Evolutionary conservation across 2,888 invertebrate genomes (phyloP).

Genomic region (Synergus gifuensis): DNA sequence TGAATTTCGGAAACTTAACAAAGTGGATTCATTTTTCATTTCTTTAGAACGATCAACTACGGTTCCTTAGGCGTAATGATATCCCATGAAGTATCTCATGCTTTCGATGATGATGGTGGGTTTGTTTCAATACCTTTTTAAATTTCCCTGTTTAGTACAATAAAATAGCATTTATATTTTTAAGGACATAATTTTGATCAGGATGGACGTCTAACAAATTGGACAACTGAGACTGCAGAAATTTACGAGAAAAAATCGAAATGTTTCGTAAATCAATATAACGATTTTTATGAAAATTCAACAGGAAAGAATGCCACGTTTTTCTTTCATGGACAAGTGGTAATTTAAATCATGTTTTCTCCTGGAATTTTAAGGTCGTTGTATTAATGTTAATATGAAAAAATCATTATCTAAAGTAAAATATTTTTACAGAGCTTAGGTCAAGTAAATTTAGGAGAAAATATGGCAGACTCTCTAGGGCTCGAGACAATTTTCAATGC

Average conservation of each 20-base stretch:
- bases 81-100: slow-evolving; percentile 1
- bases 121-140: not conserved
- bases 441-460: not conserved
- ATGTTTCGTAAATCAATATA: slow-evolving; percentile 24
- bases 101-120: not conserved
- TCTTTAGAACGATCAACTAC: not conserved
- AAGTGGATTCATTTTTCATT: not conserved
- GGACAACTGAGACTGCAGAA: not conserved
- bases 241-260: not conserved
- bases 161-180: not conserved
- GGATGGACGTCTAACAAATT: not conserved
- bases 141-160: too few species aligned
- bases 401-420: not conserved
- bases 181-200: not conserved
- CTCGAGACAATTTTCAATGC: not conserved
- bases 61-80: not conserved
- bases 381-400: too few species aligned
- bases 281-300: not conserved
- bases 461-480: slow-evolving; percentile 3
- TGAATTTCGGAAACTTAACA: not conserved
- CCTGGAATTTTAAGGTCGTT: too few species aligned
- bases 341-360: not conserved
- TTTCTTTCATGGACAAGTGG: not conserved
- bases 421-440: not conserved
- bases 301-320: not conserved